Base-by-base conservation (phyloP, 2,797 vertebrate species). In the Chromobotia macracanthus region DNA sequence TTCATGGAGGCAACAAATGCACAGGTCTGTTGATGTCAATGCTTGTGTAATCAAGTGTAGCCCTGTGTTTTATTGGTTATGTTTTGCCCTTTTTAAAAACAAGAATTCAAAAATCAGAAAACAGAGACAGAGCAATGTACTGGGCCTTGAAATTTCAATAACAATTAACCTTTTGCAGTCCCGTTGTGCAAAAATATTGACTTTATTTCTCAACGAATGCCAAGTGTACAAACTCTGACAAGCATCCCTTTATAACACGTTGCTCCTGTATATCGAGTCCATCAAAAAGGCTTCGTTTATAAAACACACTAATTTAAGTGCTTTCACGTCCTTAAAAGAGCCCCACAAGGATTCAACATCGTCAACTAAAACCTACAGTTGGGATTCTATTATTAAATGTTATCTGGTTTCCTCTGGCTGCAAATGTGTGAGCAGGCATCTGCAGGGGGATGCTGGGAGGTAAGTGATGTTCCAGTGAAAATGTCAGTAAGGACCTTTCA, bases 391-490 rank as follows among this genome's bases (percentile, higher is more conserved):
- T 23, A 46, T 35, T 28, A 78, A 35, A 53, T 21, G 60, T 55
- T 38, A 63, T 35, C 10, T 16, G 6, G 58, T 53, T 56, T 67
- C 25, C 23, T 7, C 48, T 25, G 11, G 25, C 19, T 65, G 9
- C 53, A 41, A 67, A 53, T 18, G 18, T 1, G 28, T 66, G 13
- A 80, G 12, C 66, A 8, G 78, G 67, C 12, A 72, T 69, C 72
- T 85, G 68, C 65, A n/a, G 72, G 21, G 74, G 15, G 78, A 64
- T 80, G 86, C 63, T 38, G n/a, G 64, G 66, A 67, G 64, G 46
- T 80, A 79, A 83, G 71, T 80, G 65, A 65, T 56, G 51, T 82
- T 53, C 51, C 38, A 56, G 53, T 65, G 79, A 15, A 87, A 82
- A 80, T 87, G 80, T 77, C 77, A 72, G 21, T 79, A 67, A 53